Base-by-base conservation (phyloP, 2,797 vertebrate genomes). In the Lepus townsendii region DNA sequence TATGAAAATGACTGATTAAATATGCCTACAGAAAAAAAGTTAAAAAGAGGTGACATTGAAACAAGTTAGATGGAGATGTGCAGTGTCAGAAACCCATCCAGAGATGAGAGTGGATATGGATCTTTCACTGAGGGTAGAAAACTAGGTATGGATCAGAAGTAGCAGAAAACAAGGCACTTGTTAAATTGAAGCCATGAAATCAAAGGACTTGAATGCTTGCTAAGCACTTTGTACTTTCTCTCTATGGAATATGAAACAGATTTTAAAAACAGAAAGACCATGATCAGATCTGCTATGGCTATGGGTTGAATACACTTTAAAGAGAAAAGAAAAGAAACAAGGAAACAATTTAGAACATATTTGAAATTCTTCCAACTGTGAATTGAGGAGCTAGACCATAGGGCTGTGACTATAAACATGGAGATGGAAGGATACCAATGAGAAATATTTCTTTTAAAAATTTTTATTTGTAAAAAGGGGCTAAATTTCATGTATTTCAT, bases 151-250 rank as follows among this genome's bases (percentile, higher is more conserved):
- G 22, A 35, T 83, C 65, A 90, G 52, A 93, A 83, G 26, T 26
- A 73, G 16, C 65, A 66, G 35, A 24, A 68, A 26, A 38, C 47
- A 7, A 63, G 32, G 17, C 1, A 62, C 32, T 38, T 82, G 69
- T 83, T 83, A n/a, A 5, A 47, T n/a, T 16, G n/a, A 87, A 26
- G 38, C 22, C 50, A 17, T 73, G 14, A 16, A 47, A 47, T 62
- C 57, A 72, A 92, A 71, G 9, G 3, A 11, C 14, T 60, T 26
- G 1, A 27, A n/a, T 35, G 22, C 17, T 90, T 82, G 47, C 26
- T 83, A 86, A 71, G 32, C 16, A 88, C 22, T 83, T 83, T 54
- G 57, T 62, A 80, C 32, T 63, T 88, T 47, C 26, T 94, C 27
- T 84, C 27, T 63, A 7, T 30, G 13, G 77, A 50, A 38, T 65